These are phyloP conservation scores for Axis porcinus DNA, from an alignment of 2,113 vertebrate genomes.

Conservation along the genomic window DNA sequence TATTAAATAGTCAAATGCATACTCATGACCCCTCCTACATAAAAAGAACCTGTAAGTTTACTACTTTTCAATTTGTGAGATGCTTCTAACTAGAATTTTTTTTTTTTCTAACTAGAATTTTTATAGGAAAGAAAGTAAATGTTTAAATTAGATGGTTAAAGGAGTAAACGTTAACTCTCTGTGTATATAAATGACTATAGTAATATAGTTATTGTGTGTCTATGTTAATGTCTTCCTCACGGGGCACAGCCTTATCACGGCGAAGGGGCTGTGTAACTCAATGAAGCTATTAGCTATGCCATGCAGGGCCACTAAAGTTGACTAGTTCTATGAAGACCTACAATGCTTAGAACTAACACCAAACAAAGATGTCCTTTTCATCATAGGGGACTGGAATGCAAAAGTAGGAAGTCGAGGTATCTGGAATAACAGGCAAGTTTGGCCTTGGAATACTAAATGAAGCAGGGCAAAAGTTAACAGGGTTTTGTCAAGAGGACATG, in stretches of 20 bases:
- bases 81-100: conserved; percentile 1
- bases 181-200: neutral
- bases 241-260: neutral
- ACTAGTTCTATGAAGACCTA: neutral
- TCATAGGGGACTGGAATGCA: neutral
- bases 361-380: neutral
- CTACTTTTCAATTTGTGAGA: conserved; percentile 29
- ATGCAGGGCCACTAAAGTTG: neutral
- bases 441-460: neutral
- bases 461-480: neutral
- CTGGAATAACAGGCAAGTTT: neutral
- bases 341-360: neutral
- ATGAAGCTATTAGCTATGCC: neutral
- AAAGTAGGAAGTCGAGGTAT: neutral
- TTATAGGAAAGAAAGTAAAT: neutral
- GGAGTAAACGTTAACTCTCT: neutral
- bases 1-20: neutral
- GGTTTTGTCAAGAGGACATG: neutral
- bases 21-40: neutral
- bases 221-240: neutral
- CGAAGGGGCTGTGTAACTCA: neutral
- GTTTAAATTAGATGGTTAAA: neutral
- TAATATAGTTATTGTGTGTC: neutral
- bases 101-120: conserved; percentile 1
- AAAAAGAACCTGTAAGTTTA: neutral